Evolutionary conservation across 2,113 vertebrate species (phyloP).

Genomic region (Ellobius talpinus): DNA sequence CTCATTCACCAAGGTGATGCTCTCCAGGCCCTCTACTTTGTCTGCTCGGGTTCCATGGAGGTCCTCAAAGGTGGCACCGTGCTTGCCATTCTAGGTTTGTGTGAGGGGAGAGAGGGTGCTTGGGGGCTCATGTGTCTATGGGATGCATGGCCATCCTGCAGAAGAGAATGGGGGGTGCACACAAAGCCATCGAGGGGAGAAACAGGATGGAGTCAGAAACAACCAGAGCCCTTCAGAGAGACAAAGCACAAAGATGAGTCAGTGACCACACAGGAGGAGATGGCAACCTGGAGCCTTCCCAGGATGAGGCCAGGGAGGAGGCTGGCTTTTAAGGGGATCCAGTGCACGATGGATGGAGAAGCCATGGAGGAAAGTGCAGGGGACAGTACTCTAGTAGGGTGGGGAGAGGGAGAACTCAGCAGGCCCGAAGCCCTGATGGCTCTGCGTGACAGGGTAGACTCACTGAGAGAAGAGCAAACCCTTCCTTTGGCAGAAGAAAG

Average conservation of each 20-base stretch:
- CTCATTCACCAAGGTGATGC: slow-evolving; percentile 87
- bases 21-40: slow-evolving; percentile 86
- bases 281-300: neutral
- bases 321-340: neutral
- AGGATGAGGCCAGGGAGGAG: neutral
- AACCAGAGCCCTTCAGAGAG: neutral
- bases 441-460: neutral
- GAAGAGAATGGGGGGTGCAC: neutral
- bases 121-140: neutral
- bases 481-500: neutral
- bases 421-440: neutral
- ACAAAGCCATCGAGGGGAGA: neutral
- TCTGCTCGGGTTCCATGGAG: slow-evolving; percentile 88
- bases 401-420: neutral
- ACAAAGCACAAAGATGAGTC: neutral
- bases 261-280: neutral
- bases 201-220: neutral
- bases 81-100: slow-evolving; percentile 86
- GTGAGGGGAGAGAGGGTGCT: neutral
- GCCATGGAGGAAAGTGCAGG: neutral
- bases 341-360: neutral
- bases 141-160: neutral
- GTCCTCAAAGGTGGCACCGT: slow-evolving; percentile 86
- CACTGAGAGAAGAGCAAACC: neutral
- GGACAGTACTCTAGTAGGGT: neutral